Evolutionary conservation across 2,113 vertebrate species (phyloP).

Genomic region (Semicossyphus pulcher): DNA sequence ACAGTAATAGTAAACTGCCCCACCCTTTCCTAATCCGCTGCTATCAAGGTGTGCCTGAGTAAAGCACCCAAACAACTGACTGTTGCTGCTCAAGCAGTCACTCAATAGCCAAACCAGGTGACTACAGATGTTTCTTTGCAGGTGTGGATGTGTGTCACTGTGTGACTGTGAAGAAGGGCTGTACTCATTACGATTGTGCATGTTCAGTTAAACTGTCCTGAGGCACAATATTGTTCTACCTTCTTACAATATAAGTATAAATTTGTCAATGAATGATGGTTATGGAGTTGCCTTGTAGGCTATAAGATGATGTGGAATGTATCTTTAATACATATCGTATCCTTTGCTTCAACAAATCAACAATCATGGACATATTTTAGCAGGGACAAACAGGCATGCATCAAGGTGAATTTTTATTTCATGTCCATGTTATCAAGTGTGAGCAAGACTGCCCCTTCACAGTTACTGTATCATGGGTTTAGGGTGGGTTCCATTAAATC

Average conservation of each 20-base stretch:
- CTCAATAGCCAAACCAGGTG: neutral
- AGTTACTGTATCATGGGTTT: too few relatives aligned
- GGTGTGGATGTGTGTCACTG: conserved; percentile 2
- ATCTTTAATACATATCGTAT: neutral
- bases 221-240: neutral
- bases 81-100: conserved; percentile 14
- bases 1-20: neutral
- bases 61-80: conserved; percentile 1
- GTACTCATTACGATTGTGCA: neutral
- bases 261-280: neutral
- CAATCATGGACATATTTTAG: neutral
- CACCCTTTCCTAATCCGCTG: neutral
- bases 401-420: too few relatives aligned
- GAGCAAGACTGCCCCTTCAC: too few relatives aligned
- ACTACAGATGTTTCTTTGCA: neutral
- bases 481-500: too few relatives aligned
- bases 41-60: conserved; percentile 17
- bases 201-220: neutral
- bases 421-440: too few relatives aligned
- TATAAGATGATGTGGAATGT: neutral
- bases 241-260: neutral
- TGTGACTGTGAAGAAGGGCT: neutral
- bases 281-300: neutral
- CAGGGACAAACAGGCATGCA: neutral
- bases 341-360: neutral